Evolutionary conservation across 2,888 invertebrate species (phyloP).

Genomic region (Schizotus pectinicornis): DNA sequence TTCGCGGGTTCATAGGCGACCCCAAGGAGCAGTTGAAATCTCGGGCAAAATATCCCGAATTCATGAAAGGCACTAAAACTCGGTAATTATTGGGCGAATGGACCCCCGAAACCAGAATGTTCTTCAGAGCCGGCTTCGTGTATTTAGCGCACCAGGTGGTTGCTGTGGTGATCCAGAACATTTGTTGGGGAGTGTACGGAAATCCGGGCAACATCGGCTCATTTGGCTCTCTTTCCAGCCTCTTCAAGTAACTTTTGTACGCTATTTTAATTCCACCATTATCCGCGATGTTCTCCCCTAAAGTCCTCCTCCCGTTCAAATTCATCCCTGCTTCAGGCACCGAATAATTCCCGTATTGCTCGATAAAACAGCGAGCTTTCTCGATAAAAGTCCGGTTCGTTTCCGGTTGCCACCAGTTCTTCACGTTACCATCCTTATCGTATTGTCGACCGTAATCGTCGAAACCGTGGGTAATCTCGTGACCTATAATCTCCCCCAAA

Average conservation of each 20-base stretch:
- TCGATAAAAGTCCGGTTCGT: slow-evolving; percentile 79
- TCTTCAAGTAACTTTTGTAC: slow-evolving; percentile 76
- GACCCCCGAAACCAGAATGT: too few relatives aligned
- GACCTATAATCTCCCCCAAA: slow-evolving; percentile 85
- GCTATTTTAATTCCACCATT: slow-evolving; percentile 88
- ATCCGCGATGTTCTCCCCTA: slow-evolving; percentile 73
- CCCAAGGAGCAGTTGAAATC: too few relatives aligned
- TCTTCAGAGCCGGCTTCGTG: slow-evolving; percentile 72
- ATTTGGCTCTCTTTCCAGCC: slow-evolving; percentile 68
- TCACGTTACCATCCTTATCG: slow-evolving; percentile 82
- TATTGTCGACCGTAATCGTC: slow-evolving; percentile 86
- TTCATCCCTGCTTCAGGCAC: slow-evolving; percentile 72
- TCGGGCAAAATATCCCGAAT: too few relatives aligned
- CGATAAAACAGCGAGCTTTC: slow-evolving; percentile 82
- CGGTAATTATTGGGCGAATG: too few relatives aligned
- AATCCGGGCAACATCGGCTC: slow-evolving; percentile 75
- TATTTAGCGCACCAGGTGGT: slow-evolving; percentile 83
- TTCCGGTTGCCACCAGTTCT: slow-evolving; percentile 85
- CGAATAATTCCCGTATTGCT: slow-evolving; percentile 87
- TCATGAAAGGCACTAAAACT: too few relatives aligned
- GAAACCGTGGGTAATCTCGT: slow-evolving; percentile 87
- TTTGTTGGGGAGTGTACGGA: slow-evolving; percentile 66
- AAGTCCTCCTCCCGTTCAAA: slow-evolving; percentile 56
- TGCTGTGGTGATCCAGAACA: slow-evolving; percentile 83
- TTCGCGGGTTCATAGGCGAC: neutral